Percentiles rank a stretch among this genome's conserved stretches.
These are phyloP conservation scores for Lithobates pipiens DNA, from an alignment of 2,797 vertebrate genomes.

Conservation along the genomic window DNA sequence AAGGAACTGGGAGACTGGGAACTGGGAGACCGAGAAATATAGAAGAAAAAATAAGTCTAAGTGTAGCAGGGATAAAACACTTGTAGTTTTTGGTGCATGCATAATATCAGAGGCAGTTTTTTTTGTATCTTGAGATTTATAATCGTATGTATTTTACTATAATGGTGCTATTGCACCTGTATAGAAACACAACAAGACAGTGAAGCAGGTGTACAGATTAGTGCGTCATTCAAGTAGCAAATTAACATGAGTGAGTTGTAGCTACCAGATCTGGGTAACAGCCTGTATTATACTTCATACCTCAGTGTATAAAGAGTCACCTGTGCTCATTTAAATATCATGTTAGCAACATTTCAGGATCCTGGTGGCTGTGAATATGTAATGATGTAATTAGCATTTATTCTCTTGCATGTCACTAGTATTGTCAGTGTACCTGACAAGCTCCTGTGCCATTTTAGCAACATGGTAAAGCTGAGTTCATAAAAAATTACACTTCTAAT, in stretches of 20 bases:
- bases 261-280: not conserved
- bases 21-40: too few relatives aligned
- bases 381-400: conserved; percentile 21
- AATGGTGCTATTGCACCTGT: too few relatives aligned
- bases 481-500: not conserved
- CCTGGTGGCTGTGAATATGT: conserved; percentile 11
- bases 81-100: too few relatives aligned
- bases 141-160: too few relatives aligned
- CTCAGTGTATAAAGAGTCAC: not conserved
- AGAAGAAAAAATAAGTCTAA: too few relatives aligned
- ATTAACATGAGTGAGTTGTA: conserved; percentile 6
- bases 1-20: too few relatives aligned
- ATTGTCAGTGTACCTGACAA: not conserved
- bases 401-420: not conserved
- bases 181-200: not conserved
- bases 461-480: not conserved
- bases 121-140: too few relatives aligned
- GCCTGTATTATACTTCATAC: not conserved
- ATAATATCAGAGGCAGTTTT: too few relatives aligned
- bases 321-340: conserved; percentile 4
- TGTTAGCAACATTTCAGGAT: not conserved
- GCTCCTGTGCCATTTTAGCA: too few relatives aligned
- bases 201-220: not conserved
- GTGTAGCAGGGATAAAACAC: too few relatives aligned
- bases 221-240: not conserved